phyloP scores from a whole-genome alignment of 2,888 invertebrate genomes.

The Rhynchonema sp. region DNA sequence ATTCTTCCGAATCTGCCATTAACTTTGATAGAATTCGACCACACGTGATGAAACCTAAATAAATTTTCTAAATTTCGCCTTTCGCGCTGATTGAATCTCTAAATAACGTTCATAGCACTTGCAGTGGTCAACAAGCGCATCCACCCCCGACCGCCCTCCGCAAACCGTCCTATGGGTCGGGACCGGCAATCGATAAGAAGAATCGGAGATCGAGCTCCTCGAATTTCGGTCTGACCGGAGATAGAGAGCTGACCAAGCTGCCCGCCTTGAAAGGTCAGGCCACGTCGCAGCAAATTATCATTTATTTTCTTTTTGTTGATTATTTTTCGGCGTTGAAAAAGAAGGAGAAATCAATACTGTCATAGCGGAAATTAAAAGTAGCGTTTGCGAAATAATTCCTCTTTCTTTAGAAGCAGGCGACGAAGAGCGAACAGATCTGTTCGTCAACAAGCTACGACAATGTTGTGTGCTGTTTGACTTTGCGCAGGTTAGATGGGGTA shows the following conservation, averaged over 20 bases:
- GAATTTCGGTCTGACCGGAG: conserved; percentile 5
- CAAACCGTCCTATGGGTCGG: neutral
- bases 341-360: too few species aligned
- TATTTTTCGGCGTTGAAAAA: too few species aligned
- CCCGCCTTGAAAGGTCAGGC: conserved; percentile 62
- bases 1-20: too few species aligned
- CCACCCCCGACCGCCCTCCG: neutral
- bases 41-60: too few species aligned
- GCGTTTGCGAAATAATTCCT: too few species aligned
- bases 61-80: too few species aligned
- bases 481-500: too few species aligned
- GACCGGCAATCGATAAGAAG: neutral
- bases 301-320: neutral
- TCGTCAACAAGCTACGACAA: conserved; percentile 86
- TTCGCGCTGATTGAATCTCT: too few species aligned
- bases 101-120: too few species aligned
- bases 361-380: too few species aligned
- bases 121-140: too few species aligned
- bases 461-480: conserved; percentile 98
- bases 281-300: neutral
- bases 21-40: too few species aligned
- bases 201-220: neutral
- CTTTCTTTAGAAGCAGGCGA: conserved; percentile 25
- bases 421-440: conserved; percentile 73
- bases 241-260: conserved; percentile 67